These are phyloP conservation scores for Phenganax stokvisi DNA, from an alignment of 92 coral and sea anemone species.

Conservation along the genomic window DNA sequence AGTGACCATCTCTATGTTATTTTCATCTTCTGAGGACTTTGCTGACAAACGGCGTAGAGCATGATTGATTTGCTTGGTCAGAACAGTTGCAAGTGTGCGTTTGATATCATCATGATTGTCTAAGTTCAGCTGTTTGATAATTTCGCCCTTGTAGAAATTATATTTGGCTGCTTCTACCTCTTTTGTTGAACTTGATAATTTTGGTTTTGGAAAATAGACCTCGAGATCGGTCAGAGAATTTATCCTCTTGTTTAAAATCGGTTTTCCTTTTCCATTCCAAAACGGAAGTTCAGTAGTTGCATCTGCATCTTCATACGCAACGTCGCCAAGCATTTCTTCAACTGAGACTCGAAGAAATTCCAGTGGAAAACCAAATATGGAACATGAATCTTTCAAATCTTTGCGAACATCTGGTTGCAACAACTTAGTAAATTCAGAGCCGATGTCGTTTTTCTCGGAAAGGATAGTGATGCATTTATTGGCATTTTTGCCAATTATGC, in stretches of 20 bases:
- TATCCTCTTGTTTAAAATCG: conserved; percentile 48
- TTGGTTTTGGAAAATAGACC: conserved; percentile 54
- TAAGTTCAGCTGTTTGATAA: conserved; percentile 33
- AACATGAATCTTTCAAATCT: conserved; percentile 43
- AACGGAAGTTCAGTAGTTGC: conserved; percentile 56
- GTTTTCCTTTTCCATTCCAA: conserved; percentile 35
- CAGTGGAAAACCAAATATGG: conserved; percentile 45
- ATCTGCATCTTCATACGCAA: conserved; percentile 42
- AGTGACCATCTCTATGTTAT: conserved; percentile 8
- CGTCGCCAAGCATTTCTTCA: conserved; percentile 50
- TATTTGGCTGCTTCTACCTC: conserved; percentile 45
- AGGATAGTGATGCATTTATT: conserved; percentile 46
- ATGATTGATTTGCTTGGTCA: conserved; percentile 11
- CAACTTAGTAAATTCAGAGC: conserved; percentile 31
- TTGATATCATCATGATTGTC: conserved; percentile 30
- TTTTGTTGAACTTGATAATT: conserved; percentile 9
- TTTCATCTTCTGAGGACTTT: neutral
- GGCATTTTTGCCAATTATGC: conserved; percentile 53
- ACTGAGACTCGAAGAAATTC: conserved; percentile 41
- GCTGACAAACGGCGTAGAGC: conserved; percentile 8
- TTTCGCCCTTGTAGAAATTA: conserved; percentile 56
- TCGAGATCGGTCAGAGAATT: conserved; percentile 59
- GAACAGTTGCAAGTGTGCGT: conserved; percentile 26
- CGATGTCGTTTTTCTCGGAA: conserved; percentile 36
- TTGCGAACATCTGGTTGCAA: conserved; percentile 40